Percentiles rank a stretch among this genome's conserved stretches.
These are phyloP conservation scores for Clavelina lepadiformis DNA, from an alignment of 23 tunicate species.

Conservation along the genomic window DNA sequence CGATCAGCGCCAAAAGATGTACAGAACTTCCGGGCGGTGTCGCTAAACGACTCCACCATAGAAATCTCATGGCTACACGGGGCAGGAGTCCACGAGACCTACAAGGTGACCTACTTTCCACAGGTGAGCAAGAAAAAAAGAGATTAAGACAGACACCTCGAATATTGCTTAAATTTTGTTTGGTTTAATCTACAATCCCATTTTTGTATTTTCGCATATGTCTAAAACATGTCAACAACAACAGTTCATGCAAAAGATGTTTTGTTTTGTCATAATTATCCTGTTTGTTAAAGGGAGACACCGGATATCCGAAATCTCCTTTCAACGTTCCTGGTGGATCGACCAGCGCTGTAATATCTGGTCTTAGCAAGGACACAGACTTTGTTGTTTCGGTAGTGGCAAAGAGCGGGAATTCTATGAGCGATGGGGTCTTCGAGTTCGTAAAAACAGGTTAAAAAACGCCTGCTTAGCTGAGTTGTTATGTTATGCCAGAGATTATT, in stretches of 20 bases:
- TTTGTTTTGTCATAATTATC: not conserved
- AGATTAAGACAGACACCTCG: too few relatives aligned
- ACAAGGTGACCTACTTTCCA: constrained; percentile 51
- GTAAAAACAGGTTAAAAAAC: constrained; percentile 52
- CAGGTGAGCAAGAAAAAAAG: constrained; percentile 21
- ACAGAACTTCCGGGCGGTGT: constrained; percentile 24
- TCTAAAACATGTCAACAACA: not conserved
- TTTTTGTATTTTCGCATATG: not conserved
- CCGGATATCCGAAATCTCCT: constrained; percentile 54
- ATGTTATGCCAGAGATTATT: too few relatives aligned
- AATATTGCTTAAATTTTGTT: not conserved
- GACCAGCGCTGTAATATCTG: constrained; percentile 16
- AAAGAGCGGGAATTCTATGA: constrained; percentile 9
- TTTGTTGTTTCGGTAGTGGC: constrained; percentile 34
- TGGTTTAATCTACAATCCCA: not conserved
- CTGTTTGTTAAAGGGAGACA: constrained; percentile 14
- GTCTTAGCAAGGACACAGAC: constrained; percentile 28
- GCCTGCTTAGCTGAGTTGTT: too few relatives aligned
- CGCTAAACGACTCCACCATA: constrained; percentile 25
- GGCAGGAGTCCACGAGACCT: constrained; percentile 26
- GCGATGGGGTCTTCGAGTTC: constrained; percentile 38
- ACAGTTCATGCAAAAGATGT: not conserved
- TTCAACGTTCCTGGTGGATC: constrained; percentile 26
- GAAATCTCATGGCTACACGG: constrained; percentile 49
- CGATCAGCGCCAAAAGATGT: constrained; percentile 41